Percentiles rank a stretch among this genome's conserved stretches.
These are phyloP conservation scores for Bombus confusus DNA, from an alignment of 1,140 invertebrate genomes.

Conservation along the genomic window DNA sequence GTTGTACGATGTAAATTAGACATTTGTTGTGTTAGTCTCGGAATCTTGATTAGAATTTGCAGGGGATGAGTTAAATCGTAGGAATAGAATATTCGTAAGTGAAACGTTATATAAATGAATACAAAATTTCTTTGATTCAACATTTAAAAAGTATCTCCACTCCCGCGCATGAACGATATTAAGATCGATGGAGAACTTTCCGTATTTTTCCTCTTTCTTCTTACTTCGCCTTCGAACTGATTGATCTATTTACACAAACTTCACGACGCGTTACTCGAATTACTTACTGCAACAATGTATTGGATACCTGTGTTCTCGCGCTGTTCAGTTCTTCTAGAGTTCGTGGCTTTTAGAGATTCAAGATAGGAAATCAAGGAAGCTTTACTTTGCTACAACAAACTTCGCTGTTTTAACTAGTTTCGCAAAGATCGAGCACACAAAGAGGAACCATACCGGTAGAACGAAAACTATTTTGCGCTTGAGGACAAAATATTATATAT, in stretches of 20 bases:
- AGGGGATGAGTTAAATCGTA: no score
- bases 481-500: background rate
- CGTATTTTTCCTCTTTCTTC: background rate
- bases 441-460: background rate
- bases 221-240: background rate
- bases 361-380: constrained; percentile 20
- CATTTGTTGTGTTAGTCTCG: no score
- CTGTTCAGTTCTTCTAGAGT: background rate
- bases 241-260: background rate
- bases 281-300: background rate
- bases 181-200: background rate
- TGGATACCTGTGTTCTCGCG: background rate
- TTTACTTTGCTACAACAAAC: background rate
- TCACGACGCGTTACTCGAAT: background rate
- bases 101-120: no score
- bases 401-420: constrained; percentile 26
- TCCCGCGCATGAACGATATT: background rate
- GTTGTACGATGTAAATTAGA: no score
- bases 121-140: background rate
- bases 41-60: no score
- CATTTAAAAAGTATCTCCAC: background rate
- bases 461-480: background rate
- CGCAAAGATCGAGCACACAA: background rate
- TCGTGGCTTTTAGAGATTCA: background rate
- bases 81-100: no score